Conservation (phyloP, 2,888 invertebrate genomes). For the Anodontia alba region DNA sequence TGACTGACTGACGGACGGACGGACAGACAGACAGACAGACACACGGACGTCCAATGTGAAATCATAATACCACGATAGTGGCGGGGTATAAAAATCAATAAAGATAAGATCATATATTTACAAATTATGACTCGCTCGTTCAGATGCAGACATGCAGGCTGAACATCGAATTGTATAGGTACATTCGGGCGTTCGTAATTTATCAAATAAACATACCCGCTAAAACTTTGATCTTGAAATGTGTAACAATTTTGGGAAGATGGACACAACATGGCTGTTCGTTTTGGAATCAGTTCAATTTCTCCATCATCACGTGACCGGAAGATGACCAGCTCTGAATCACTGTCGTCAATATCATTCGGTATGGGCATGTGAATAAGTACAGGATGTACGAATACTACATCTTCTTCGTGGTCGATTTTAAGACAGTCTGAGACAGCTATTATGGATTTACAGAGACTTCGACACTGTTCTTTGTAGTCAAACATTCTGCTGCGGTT, state of each 20-base stretch:
- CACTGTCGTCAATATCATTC: conserved; percentile 65
- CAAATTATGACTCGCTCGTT: no score
- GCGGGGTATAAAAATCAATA: no score
- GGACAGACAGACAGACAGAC: no score
- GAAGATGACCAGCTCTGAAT: conserved; percentile 66
- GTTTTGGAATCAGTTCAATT: conserved; percentile 55
- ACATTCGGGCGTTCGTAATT: no score
- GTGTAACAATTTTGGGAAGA: conserved; percentile 67
- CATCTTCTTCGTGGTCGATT: conserved; percentile 60
- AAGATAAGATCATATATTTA: no score
- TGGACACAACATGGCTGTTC: conserved; percentile 65
- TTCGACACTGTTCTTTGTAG: conserved; percentile 65
- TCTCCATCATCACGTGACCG: conserved; percentile 58
- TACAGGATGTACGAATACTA: conserved; percentile 55
- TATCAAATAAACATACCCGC: conserved; percentile 62
- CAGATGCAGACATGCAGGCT: no score
- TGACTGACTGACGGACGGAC: no score
- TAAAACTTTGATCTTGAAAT: conserved; percentile 61
- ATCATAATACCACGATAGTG: no score
- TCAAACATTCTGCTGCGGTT: conserved; percentile 66
- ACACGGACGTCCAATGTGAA: no score
- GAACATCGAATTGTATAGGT: no score
- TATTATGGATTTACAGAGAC: conserved; percentile 54
- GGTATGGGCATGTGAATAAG: conserved; percentile 65
- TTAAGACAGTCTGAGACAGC: conserved; percentile 64